phyloP scores from a whole-genome alignment of 2,113 vertebrate species.

The Ammospiza nelsoni region DNA sequence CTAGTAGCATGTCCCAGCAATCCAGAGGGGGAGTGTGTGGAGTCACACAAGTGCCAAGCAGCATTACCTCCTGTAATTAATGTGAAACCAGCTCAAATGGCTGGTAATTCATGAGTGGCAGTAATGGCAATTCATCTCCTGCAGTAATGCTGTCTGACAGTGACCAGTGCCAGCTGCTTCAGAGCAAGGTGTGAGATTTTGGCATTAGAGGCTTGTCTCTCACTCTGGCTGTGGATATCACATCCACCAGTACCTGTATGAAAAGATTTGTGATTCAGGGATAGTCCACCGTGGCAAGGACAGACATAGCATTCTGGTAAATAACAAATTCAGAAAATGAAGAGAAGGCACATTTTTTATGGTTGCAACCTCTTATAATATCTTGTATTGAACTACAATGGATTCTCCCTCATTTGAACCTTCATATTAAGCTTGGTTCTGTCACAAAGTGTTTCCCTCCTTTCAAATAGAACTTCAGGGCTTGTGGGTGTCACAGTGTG shows the following conservation, averaged over 20 bases:
- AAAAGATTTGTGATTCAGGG: not conserved
- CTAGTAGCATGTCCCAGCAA: not conserved
- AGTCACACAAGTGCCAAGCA: not conserved
- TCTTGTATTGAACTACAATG: not conserved
- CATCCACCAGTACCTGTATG: not conserved
- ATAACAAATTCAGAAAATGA: not conserved
- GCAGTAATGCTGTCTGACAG: not conserved
- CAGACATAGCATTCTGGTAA: not conserved
- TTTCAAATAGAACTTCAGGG: not conserved
- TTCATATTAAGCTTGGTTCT: not conserved
- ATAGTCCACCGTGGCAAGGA: not conserved
- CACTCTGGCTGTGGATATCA: not conserved
- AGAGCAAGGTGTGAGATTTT: not conserved
- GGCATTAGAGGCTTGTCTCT: not conserved
- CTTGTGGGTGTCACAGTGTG: not conserved
- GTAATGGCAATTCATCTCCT: slow-evolving; percentile 8
- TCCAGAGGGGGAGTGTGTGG: not conserved
- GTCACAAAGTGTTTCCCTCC: not conserved
- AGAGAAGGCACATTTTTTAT: not conserved
- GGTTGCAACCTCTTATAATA: not conserved
- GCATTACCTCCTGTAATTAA: not conserved
- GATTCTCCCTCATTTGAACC: not conserved
- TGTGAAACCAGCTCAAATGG: not conserved
- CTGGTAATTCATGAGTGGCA: not conserved
- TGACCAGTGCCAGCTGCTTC: not conserved